Evolutionary conservation across 2,888 invertebrate genomes (phyloP).

Genomic region (Diaphora mendica): DNA sequence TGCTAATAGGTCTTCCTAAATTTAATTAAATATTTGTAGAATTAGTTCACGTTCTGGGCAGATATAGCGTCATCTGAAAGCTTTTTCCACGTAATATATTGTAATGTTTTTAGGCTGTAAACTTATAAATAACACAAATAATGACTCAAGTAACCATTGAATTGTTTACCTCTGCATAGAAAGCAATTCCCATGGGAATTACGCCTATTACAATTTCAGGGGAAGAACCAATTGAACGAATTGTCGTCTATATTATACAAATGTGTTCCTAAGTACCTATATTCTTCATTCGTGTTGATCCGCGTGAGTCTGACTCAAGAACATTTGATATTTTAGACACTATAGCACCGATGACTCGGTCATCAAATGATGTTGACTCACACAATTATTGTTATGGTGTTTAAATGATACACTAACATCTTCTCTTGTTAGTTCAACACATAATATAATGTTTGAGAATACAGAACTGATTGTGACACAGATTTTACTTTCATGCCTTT

Average conservation of each 20-base stretch:
- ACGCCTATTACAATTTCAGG: not conserved
- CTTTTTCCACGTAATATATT: too few relatives aligned
- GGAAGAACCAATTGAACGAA: constrained; percentile 15
- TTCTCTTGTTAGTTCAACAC: not conserved
- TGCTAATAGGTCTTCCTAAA: too few relatives aligned
- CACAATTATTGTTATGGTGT: not conserved
- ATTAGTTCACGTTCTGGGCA: too few relatives aligned
- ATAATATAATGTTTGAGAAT: not conserved
- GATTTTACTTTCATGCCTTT: not conserved
- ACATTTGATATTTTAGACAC: not conserved
- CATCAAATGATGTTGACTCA: constrained; percentile 8
- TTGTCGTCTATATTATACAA: not conserved
- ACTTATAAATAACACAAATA: not conserved
- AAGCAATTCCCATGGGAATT: constrained; percentile 11
- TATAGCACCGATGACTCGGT: not conserved
- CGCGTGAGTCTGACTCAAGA: not conserved
- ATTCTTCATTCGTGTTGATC: not conserved
- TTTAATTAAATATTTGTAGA: too few relatives aligned
- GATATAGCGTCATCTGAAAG: too few relatives aligned
- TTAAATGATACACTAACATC: not conserved
- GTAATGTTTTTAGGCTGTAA: too few relatives aligned
- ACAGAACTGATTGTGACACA: not conserved
- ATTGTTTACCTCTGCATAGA: too few relatives aligned
- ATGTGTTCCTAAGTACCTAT: not conserved
- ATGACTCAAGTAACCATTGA: not conserved